A percentile compares a stretch with the other conserved stretches of the same genome.
Conservation (phyloP, 2,888 invertebrate species). For the Drosophila mayaguana region DNA sequence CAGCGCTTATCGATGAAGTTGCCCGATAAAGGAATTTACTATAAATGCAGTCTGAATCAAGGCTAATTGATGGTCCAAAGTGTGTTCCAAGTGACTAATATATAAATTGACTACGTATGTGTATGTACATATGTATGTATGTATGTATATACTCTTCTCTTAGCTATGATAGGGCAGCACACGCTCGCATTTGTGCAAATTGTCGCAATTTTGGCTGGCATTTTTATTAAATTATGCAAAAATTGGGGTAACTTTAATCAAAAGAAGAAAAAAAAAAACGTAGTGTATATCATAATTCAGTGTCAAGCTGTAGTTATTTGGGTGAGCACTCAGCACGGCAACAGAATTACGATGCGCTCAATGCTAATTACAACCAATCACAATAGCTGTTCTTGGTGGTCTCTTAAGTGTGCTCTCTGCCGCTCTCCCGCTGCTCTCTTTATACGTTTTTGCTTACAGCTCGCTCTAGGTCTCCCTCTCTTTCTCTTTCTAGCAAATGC, state of each 20-base stretch:
- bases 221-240: constrained; percentile 14
- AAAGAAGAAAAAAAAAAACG: neutral
- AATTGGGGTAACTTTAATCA: neutral
- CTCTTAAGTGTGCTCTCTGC: neutral
- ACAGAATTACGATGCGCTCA: neutral
- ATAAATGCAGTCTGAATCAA: constrained; percentile 11
- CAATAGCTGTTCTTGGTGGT: neutral
- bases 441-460: neutral
- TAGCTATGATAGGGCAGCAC: neutral
- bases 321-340: neutral
- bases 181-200: constrained; percentile 10
- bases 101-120: neutral
- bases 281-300: constrained; percentile 3
- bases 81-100: neutral
- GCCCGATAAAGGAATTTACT: constrained; percentile 8
- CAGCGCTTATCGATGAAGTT: neutral
- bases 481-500: constrained; percentile 18
- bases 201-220: constrained; percentile 12
- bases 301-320: neutral
- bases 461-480: neutral
- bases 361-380: constrained; percentile 9
- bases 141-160: neutral
- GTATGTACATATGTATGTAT: neutral
- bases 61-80: constrained; percentile 2
- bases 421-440: neutral